Percentiles rank a stretch among this genome's conserved stretches.
Evolutionary conservation across 2,113 vertebrate species (phyloP).

Genomic region (Gila orcuttii): DNA sequence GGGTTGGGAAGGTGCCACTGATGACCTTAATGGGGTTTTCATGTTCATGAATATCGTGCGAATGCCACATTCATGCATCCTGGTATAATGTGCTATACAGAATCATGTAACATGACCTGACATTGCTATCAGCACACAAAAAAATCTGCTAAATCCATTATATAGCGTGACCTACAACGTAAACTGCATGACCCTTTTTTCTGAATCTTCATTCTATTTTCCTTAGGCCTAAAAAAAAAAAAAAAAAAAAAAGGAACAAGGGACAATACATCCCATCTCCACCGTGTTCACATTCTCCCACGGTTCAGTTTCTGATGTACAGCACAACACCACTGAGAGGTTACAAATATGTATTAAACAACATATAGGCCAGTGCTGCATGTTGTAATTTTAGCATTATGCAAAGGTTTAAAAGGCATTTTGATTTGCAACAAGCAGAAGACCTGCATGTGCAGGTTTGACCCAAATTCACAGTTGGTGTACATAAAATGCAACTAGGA

Average conservation of each 20-base stretch:
- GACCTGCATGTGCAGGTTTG: background rate
- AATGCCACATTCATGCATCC: constrained; percentile 49
- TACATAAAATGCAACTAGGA: background rate
- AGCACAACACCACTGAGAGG: too few relatives aligned
- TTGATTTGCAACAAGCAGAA: background rate
- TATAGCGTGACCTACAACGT: background rate
- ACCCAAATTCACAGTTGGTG: background rate
- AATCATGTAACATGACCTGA: constrained; percentile 40
- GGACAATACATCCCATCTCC: background rate
- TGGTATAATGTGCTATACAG: constrained; percentile 3
- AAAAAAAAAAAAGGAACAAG: background rate
- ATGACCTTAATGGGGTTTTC: constrained; percentile 70
- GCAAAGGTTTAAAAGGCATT: background rate
- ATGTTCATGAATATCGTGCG: constrained; percentile 60
- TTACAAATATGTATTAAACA: background rate
- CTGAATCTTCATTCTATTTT: background rate
- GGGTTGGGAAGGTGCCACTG: constrained; percentile 22
- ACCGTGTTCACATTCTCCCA: background rate
- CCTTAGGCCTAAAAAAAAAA: background rate
- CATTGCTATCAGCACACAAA: constrained; percentile 44
- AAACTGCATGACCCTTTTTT: background rate
- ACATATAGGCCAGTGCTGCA: background rate
- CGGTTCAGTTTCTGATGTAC: constrained; percentile 45
- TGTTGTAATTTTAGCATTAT: background rate
- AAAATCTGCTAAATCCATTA: background rate